Base-by-base conservation (phyloP, 2,888 invertebrate genomes). In the Sarcophaga carnaria region DNA sequence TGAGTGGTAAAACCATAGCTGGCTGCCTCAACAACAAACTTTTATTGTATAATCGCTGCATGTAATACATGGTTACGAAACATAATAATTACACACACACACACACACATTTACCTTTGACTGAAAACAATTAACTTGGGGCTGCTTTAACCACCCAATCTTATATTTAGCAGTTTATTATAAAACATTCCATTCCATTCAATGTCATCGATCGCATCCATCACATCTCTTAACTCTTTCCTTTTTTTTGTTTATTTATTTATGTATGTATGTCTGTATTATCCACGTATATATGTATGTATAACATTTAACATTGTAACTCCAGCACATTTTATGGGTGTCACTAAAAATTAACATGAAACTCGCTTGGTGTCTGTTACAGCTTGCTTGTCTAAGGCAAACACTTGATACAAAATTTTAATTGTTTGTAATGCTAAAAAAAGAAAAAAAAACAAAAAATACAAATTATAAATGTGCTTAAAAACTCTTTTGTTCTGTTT, bases 401-500 rank as follows among this genome's bases (percentile, higher is more conserved):
- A 37, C 37, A 37, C 37, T 37, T 37, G 8, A 37, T 37, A 10
- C 2, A 37, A 37, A 37, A 37, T 37, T 37, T 37, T 45, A 70
- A 66, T 70, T 84, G 66, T 66, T 80, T 84, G 70, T 59, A 70
- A 79, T 27, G n/a, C 63, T 79, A 25, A 47, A 66, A 27, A 47
- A 59, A 71, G 1, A 27, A 54, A 47, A 66, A 20, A 62, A 47
- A 54, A 70, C 4, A 2, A 27, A 5, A 37, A 37, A 37, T 6
- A 37, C 8, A 8, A 37, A 37, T 37, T 37, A 37, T 25, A 80
- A 70, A 70, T 63, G 17, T 75, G 59, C 59, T 80, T 64, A 66
- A 80, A 70, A 75, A 67, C 70, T 37, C 27, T 47, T 80, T 79
- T 80, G 59, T 84, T 84, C 80, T 78, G 37, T 37, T 37, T 37